A percentile compares a stretch with the other conserved stretches of the same genome.
phyloP scores from a whole-genome alignment of 2,797 vertebrate species.

The Psittacula echo region DNA sequence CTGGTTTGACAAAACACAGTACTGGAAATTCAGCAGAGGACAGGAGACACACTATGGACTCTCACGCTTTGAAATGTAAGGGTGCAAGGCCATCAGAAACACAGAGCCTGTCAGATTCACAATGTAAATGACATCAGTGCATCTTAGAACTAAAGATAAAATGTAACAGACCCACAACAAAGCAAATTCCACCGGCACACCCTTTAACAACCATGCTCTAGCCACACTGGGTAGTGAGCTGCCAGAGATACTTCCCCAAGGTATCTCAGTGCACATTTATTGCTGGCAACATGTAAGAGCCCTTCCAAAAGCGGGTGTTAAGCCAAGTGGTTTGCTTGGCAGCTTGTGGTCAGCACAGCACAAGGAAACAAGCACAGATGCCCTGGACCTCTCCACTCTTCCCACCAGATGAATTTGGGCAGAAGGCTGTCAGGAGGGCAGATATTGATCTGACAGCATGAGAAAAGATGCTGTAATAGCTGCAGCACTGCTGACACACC shows the following conservation, averaged over 20 bases:
- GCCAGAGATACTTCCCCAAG: background rate
- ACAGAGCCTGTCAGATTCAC: background rate
- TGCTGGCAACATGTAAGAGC: rapidly evolving
- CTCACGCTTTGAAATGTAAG: background rate
- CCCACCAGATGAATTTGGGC: background rate
- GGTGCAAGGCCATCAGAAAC: background rate
- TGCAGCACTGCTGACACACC: background rate
- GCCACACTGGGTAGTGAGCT: background rate
- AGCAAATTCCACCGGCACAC: background rate
- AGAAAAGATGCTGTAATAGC: background rate
- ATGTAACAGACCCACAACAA: background rate
- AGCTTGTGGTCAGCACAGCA: background rate
- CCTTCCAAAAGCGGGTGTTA: background rate
- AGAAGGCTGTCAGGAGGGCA: background rate
- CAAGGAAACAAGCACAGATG: background rate
- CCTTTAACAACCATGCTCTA: background rate
- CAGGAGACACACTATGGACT: background rate
- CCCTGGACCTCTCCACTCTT: background rate
- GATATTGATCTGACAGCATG: background rate
- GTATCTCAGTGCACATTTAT: background rate
- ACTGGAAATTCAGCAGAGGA: background rate
- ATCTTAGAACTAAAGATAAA: background rate
- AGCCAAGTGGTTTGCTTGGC: background rate
- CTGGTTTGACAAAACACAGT: background rate
- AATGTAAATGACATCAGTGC: background rate